Evolutionary conservation across 2,797 vertebrate genomes (phyloP), one percentile per base, ranked within the genome.

Genomic region (Schizopygopsis pylzovi): DNA sequence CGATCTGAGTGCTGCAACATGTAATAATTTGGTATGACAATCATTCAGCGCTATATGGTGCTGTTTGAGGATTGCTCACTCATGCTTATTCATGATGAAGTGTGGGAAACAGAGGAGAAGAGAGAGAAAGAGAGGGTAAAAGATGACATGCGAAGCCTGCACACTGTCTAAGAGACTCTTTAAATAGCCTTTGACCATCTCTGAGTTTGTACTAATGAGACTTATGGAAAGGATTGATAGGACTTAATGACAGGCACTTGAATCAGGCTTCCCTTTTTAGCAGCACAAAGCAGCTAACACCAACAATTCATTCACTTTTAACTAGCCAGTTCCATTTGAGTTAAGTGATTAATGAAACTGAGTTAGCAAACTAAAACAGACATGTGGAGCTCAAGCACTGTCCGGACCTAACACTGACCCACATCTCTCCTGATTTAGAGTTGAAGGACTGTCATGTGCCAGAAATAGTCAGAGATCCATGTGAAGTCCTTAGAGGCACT

Each of bases 151-250:
- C 91, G 91, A 88, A 90, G 92, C 41, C 33, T 84, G 90, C 85
- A 89, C 54, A 41, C 86, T 63, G 92, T 92, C 91, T 92, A 25
- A 91, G 91, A 92, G 91, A 88, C 13, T 54, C 88, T 83, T 73
- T 4, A 63, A 90, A 91, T 91, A 91, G 84, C 71, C 79, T 25
- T 43, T 41, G 83, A 86, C 65, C 70, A 41, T 61, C 87, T 85
- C 91, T 90, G 86, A 91, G 87, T 92, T 93, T 92, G 93, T 89
- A 86, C 90, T 89, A 92, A 92, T 93, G 90, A 93, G 79, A 89
- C 63, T 83, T 85, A 63, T 49, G 85, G 39, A 82, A 4, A 39
- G 63, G 59, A 72, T 72, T 89, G 92, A 92, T 93, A 91, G 93
- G 75, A 89, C 47, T 83, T 86, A 59, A 45, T 82, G 41, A 71